phyloP scores from a whole-genome alignment of 2,888 invertebrate genomes.

The Scelioninae gen. 2 region DNA sequence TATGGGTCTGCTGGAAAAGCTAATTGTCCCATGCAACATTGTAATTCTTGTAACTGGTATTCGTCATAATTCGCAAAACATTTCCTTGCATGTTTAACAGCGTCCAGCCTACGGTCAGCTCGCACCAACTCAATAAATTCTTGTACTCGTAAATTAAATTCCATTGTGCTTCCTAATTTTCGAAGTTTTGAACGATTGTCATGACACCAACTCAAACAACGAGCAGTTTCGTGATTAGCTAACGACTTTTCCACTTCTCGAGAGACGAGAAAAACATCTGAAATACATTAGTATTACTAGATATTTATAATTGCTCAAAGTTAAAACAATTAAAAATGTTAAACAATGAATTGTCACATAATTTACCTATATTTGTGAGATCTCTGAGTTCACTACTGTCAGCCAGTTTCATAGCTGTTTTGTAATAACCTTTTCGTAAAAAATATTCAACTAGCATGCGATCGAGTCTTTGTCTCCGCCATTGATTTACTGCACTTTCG shows the following conservation, averaged over 20 bases:
- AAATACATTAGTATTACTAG: constrained; percentile 42
- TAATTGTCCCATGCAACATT: constrained; percentile 95
- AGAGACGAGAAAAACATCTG: constrained; percentile 89
- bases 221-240: constrained; percentile 86
- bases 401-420: constrained; percentile 92
- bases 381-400: constrained; percentile 88
- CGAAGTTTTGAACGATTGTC: constrained; percentile 96
- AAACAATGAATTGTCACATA: no score
- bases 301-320: neutral
- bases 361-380: constrained; percentile 89
- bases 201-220: constrained; percentile 96
- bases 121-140: constrained; percentile 98
- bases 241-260: constrained; percentile 92
- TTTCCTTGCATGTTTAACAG: constrained; percentile 95
- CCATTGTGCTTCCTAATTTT: constrained; percentile 95
- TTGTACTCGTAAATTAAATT: constrained; percentile 93
- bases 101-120: constrained; percentile 89
- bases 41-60: constrained; percentile 90
- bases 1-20: constrained; percentile 91
- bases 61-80: constrained; percentile 92
- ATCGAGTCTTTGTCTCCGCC: constrained; percentile 92
- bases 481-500: constrained; percentile 81
- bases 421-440: constrained; percentile 95
- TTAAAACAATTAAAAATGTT: no score
- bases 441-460: constrained; percentile 98